Evolutionary conservation across 2,888 invertebrate genomes (phyloP).

Genomic region (Drosophila subquinaria): DNA sequence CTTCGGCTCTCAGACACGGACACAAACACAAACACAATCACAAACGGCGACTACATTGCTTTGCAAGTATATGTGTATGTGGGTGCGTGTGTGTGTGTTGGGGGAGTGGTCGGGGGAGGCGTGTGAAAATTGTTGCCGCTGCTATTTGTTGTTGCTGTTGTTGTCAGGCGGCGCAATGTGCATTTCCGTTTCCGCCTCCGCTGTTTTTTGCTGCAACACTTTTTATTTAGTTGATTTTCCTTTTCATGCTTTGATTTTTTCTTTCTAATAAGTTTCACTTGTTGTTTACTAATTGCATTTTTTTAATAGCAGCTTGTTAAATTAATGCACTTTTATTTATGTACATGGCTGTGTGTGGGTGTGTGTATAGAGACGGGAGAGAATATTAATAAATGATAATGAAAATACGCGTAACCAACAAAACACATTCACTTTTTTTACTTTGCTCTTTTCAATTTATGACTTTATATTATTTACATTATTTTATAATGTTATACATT

Average conservation of each 20-base stretch:
- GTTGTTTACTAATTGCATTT: conserved; percentile 56
- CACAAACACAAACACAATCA: conserved; percentile 40
- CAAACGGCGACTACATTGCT: conserved; percentile 62
- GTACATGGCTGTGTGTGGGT: conserved; percentile 67
- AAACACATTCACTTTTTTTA: conserved; percentile 10
- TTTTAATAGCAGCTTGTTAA: conserved; percentile 47
- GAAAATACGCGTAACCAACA: conserved; percentile 10
- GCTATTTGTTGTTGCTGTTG: conserved; percentile 30
- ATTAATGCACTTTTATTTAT: conserved; percentile 64
- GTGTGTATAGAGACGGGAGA: too few species aligned
- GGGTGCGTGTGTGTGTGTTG: conserved; percentile 15
- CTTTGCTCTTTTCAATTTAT: not conserved
- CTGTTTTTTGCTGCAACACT: conserved; percentile 39
- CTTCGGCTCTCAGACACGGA: not conserved
- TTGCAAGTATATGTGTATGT: conserved; percentile 27
- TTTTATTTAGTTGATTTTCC: conserved; percentile 11
- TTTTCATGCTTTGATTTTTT: conserved; percentile 24
- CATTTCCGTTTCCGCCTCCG: conserved; percentile 72
- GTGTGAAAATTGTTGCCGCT: conserved; percentile 19
- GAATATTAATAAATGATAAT: conserved; percentile 9
- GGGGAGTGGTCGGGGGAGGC: conserved; percentile 6
- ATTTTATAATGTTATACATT: too few species aligned
- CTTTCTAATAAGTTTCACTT: conserved; percentile 25
- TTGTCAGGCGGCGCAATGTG: conserved; percentile 56
- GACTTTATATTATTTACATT: not conserved